Conservation (phyloP, 2,797 vertebrate genomes). For the Acipenser transmontanus region DNA sequence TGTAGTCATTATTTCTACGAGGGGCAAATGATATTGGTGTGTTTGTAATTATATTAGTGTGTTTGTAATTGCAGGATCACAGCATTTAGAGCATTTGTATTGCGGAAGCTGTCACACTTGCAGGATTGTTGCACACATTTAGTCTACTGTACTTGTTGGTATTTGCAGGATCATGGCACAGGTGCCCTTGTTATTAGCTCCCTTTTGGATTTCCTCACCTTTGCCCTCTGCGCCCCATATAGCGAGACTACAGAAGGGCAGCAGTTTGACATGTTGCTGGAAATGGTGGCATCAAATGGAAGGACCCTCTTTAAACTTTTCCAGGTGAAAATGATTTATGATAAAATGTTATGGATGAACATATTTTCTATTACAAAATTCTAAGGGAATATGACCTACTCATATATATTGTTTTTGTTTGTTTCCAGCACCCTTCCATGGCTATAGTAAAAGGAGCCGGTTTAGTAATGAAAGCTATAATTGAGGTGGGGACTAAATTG, state of each 20-base stretch:
- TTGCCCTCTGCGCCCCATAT: conserved; percentile 95
- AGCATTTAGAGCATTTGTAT: too few relatives aligned
- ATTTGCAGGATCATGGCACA: conserved; percentile 84
- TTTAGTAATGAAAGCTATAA: conserved; percentile 97
- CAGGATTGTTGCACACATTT: not conserved
- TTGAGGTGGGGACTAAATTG: conserved; percentile 72
- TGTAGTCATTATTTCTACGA: too few relatives aligned
- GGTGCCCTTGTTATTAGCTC: conserved; percentile 97
- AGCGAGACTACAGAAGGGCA: conserved; percentile 97
- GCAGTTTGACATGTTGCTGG: conserved; percentile 97
- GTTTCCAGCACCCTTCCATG: conserved; percentile 92
- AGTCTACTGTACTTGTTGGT: conserved; percentile 16
- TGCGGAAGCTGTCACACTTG: too few relatives aligned
- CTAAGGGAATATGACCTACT: not conserved
- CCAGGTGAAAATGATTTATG: conserved; percentile 65
- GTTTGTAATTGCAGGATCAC: too few relatives aligned
- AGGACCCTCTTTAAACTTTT: conserved; percentile 96
- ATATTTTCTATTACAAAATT: not conserved
- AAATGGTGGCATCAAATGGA: conserved; percentile 93
- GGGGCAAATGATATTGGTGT: too few relatives aligned
- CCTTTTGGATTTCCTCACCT: conserved; percentile 95
- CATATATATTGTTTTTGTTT: conserved; percentile 2
- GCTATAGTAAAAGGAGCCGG: conserved; percentile 97
- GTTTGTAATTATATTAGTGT: too few relatives aligned
- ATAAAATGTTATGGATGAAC: not conserved